Percentiles rank a stretch among this genome's conserved stretches.
Conservation (phyloP, 2,113 vertebrate genomes). For the Struthidea cinerea region DNA sequence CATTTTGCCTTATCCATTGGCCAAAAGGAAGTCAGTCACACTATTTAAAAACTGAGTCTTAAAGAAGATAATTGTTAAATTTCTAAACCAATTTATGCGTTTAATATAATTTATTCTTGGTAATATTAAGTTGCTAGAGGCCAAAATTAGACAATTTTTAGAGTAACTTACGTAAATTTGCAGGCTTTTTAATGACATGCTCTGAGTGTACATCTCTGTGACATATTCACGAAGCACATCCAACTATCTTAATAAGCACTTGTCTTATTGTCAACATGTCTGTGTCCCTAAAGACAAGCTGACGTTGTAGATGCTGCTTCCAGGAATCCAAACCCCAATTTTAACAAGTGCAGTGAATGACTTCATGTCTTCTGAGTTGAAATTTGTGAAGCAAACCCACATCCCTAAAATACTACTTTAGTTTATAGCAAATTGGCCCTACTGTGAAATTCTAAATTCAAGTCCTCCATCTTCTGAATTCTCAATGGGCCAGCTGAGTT, state of each 20-base stretch:
- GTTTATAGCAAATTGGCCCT: not conserved
- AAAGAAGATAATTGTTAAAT: not conserved
- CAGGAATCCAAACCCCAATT: not conserved
- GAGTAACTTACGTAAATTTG: accelerated
- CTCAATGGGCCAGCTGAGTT: not conserved
- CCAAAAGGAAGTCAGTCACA: not conserved
- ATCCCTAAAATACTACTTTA: not conserved
- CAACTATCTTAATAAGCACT: not conserved
- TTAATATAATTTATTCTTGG: not conserved
- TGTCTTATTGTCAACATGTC: not conserved
- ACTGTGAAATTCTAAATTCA: not conserved
- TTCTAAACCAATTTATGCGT: not conserved
- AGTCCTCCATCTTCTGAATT: not conserved
- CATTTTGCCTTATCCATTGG: not conserved
- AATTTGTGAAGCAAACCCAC: not conserved
- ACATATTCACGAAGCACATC: not conserved
- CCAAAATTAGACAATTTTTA: not conserved
- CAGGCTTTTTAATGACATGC: not conserved
- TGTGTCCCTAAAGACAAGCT: not conserved
- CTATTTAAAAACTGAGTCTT: not conserved
- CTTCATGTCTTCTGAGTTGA: not conserved
- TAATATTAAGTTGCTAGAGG: not conserved
- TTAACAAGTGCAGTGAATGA: not conserved
- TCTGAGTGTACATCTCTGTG: not conserved
- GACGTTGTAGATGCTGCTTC: not conserved